Base-by-base conservation (phyloP, 2,113 vertebrate species). In the Platichthys stellatus region DNA sequence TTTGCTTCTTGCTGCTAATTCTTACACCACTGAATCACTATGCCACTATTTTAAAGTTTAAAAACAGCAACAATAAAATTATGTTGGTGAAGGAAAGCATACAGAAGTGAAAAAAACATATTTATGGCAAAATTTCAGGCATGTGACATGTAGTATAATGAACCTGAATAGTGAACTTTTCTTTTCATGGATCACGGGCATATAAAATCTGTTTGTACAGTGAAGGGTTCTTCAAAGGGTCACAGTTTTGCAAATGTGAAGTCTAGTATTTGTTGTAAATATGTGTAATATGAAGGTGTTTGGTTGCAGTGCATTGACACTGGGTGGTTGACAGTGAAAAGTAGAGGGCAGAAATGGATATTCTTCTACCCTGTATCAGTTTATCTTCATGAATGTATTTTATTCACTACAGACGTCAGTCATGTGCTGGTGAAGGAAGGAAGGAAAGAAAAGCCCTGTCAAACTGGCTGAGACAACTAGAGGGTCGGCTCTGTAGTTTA, bases 401-500 rank as follows among this genome's bases (percentile, higher is more conserved):
- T 18, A 58, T 23, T 67, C 47, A 70, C 20, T 54, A 74, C 31
- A 47, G 15, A 69, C 49, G 57, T 61, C 58, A n/a, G 10, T 74
- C 51, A 79, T 82, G 69, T 64, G 57, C 56, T 58, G n/a, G 10
- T 72, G 51, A 77, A 83, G 69, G 60, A 61, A 62, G 49, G 23
- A 80, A 62, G 49, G 23, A 80, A 35, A 88, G 62, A 83, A 89
- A 85, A 88, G 86, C 75, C 74, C 76, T 65, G 80, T 91, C 87
- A 57, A 88, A 90, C 83, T 59, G 86, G 63, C 81, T 92, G 77
- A 80, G 84, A 89, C 74, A 83, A 84, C 74, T 62, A 91, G 76
- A 83, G 89, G 88, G 90, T 89, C 71, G 74, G 79, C 90, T 83
- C 82, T 85, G 88, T 85, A 90, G 88, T 95, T 94, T 94, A 94